Percentiles rank a stretch among this genome's conserved stretches.
phyloP scores from a whole-genome alignment of 2,888 invertebrate species.

The Andrena flavipes region DNA sequence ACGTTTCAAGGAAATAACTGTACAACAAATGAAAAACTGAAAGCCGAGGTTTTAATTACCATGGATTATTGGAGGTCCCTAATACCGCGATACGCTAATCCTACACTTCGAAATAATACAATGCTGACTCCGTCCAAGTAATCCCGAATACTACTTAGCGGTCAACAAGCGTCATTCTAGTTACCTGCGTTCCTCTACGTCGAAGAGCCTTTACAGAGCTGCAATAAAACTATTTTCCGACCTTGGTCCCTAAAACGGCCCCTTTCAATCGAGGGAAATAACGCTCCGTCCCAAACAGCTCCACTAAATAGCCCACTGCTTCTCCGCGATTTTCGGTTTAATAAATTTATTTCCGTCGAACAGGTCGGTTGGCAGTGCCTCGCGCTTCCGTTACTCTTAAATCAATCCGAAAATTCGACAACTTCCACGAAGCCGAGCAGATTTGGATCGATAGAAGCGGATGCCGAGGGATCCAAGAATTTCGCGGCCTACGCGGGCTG shows the following conservation, averaged over 20 bases:
- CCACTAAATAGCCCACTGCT: neutral
- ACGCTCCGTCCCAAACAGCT: neutral
- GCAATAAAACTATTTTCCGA: neutral
- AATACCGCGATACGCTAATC: too few relatives aligned
- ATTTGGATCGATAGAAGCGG: neutral
- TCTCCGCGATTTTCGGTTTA: neutral
- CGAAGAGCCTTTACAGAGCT: neutral
- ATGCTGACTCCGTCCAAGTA: neutral
- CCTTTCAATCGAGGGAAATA: neutral
- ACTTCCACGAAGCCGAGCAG: conserved; percentile 8
- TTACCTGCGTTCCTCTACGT: neutral
- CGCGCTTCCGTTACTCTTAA: neutral
- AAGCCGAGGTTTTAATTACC: too few relatives aligned
- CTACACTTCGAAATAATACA: neutral
- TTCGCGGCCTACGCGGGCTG: conserved; percentile 3
- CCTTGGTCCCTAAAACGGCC: neutral
- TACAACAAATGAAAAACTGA: neutral
- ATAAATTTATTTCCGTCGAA: neutral
- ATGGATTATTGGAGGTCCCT: too few relatives aligned
- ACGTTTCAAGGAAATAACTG: neutral
- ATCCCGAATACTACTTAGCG: neutral
- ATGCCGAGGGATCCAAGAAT: conserved; percentile 21
- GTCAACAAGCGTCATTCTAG: neutral
- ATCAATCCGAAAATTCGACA: neutral
- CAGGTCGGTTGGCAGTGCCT: neutral